A percentile compares a stretch with the other conserved stretches of the same genome.
phyloP scores from a whole-genome alignment of 1,140 invertebrate genomes.

The Rhopalosiphum padi region DNA sequence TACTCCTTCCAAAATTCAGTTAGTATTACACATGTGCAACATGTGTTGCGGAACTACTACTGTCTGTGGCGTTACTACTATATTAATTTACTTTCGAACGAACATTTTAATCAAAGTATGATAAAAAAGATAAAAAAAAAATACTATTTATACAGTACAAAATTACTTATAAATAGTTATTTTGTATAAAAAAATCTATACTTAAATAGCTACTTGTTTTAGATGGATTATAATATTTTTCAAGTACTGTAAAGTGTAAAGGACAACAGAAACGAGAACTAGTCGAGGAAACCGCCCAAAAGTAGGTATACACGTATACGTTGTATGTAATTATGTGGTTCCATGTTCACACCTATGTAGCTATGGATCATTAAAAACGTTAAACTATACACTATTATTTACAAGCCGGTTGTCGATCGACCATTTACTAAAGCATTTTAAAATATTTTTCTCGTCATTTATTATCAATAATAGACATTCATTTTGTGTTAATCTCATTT shows the following conservation, averaged over 20 bases:
- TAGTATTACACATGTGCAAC: neutral
- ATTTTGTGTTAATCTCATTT: neutral
- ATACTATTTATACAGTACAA: neutral
- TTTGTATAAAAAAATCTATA: neutral
- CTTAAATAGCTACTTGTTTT: neutral
- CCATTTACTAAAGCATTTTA: conserved; percentile 5
- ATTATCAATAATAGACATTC: conserved; percentile 12
- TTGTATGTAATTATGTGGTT: conserved; percentile 19
- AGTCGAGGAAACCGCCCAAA: conserved; percentile 25
- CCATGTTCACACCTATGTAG: conserved; percentile 41
- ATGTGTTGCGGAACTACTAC: neutral
- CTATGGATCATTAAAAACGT: conserved; percentile 38
- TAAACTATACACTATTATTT: conserved; percentile 30
- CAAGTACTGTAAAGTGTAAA: neutral
- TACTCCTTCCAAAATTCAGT: neutral
- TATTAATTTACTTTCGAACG: neutral
- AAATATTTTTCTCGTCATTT: neutral
- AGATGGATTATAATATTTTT: neutral
- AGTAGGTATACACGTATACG: neutral
- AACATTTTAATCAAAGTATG: neutral
- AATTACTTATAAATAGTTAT: neutral
- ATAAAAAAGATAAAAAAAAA: neutral
- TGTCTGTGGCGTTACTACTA: neutral
- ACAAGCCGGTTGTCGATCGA: conserved; percentile 24
- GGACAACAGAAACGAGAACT: neutral